These are phyloP conservation scores for Isaurus tuberculatus DNA, from an alignment of 92 coral and sea anemone genomes.

Conservation along the genomic window DNA sequence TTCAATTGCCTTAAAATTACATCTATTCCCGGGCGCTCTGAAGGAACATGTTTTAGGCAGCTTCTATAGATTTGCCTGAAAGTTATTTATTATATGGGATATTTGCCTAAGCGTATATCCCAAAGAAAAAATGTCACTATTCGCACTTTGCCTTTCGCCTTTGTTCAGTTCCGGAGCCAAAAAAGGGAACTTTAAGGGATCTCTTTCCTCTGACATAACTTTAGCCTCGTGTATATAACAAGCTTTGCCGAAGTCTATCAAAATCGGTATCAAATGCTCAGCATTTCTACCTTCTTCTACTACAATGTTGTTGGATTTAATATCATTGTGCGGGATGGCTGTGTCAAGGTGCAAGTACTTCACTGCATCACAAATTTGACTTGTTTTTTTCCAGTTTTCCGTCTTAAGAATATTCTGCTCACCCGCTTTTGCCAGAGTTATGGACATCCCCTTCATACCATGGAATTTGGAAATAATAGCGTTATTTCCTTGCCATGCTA, in stretches of 20 bases:
- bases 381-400: slow-evolving; percentile 7
- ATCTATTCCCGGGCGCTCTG: slow-evolving; percentile 9
- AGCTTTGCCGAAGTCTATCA: slow-evolving; percentile 32
- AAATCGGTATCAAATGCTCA: background rate
- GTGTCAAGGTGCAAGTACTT: background rate
- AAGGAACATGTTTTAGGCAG: slow-evolving; percentile 30
- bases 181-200: background rate
- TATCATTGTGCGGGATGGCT: slow-evolving; percentile 27
- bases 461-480: slow-evolving; percentile 30
- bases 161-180: too few relatives aligned
- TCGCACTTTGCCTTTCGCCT: too few relatives aligned
- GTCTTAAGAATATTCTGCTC: background rate
- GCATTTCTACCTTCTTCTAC: background rate
- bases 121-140: slow-evolving; percentile 18
- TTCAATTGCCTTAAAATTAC: too few relatives aligned
- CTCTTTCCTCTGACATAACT: background rate
- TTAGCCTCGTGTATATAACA: slow-evolving; percentile 7
- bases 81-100: background rate
- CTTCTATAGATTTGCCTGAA: slow-evolving; percentile 21
- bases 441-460: background rate
- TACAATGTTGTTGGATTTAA: background rate
- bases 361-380: slow-evolving; percentile 3
- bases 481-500: slow-evolving; percentile 43
- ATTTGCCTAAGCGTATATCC: slow-evolving; percentile 8
- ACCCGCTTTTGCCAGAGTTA: slow-evolving; percentile 23